Evolutionary conservation across 1,140 invertebrate species (phyloP), one percentile per base, ranked within the genome.

Genomic region (Trissolcus basalis): DNA sequence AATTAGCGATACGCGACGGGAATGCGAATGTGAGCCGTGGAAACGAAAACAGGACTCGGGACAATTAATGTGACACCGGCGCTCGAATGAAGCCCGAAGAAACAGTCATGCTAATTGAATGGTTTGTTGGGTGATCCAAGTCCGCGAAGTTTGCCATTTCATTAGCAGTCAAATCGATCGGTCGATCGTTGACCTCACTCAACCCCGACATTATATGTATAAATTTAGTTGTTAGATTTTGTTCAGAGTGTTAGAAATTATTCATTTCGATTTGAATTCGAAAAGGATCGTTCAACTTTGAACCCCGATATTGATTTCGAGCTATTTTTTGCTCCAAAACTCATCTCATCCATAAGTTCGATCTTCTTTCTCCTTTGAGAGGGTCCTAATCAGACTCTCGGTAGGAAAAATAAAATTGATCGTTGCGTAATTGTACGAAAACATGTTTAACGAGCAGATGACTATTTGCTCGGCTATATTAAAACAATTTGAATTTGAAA

Each of bases 1-100:
- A 78, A 78, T 74, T 70, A 78, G 70, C 70, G 44, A 63, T 74
- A 67, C 65, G 67, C 70, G 60, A 47, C 47, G 65, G 12, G 70
- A 78, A 74, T 74, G 19, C 47, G 58, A 74, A 78, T 60, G 49
- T 64, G 63, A 53, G 33, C 10, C 41, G 16, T 35, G 55, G 35
- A 78, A 72, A 68, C 51, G 68, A 74, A 51, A 70, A 67, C 48
- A 36, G 35, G 19, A 54, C 53, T 60, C 60, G 13, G 51, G 47
- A 64, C 63, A 67, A 77, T 77, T 77, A 77, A 72, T 69, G 68
- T 68, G 75, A 72, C 68, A 72, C 33, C 27, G 58, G 15, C 36
- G 58, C 12, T 32, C 16, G 13, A 50, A 15, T 13, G 33, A 45
- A 44, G 44, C 11, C 50, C 53, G 41, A 65, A 68, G 63, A 67